Percentiles rank a stretch among this genome's conserved stretches.
phyloP scores from a whole-genome alignment of 2,797 vertebrate species.

The Acanthis flammea region DNA sequence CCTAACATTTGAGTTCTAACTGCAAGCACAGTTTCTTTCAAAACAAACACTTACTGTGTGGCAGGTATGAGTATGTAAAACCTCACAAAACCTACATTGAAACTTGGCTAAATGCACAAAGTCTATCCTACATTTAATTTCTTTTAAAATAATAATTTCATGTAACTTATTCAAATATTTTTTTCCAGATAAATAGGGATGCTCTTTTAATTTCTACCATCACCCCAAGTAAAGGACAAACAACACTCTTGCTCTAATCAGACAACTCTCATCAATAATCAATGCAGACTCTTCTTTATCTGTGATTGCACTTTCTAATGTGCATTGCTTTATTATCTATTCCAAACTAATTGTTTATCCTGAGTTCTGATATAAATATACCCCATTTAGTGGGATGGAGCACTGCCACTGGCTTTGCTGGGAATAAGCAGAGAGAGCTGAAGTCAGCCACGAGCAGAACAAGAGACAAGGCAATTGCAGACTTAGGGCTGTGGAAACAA shows the following conservation, averaged over 20 bases:
- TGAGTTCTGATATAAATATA: background rate
- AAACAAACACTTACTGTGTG: background rate
- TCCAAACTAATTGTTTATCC: background rate
- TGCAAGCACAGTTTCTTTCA: background rate
- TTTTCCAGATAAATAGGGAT: background rate
- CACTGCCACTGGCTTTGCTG: background rate
- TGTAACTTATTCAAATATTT: background rate
- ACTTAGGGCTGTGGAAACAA: slow-evolving; percentile 56
- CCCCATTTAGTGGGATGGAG: background rate
- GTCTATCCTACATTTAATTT: background rate
- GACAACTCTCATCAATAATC: background rate
- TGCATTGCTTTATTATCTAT: background rate
- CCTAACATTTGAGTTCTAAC: background rate
- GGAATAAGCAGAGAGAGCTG: background rate
- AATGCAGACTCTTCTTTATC: background rate
- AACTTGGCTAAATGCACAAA: background rate
- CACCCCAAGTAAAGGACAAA: background rate
- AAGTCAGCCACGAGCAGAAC: background rate
- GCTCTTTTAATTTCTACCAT: background rate
- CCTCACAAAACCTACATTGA: background rate
- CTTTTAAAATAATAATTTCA: background rate
- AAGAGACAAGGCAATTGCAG: background rate
- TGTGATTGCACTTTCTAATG: background rate
- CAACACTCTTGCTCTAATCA: background rate
- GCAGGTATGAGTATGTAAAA: background rate